Percentiles rank a stretch among this genome's conserved stretches.
phyloP scores from a whole-genome alignment of 2,797 vertebrate species.

The Heliangelus exortis region DNA sequence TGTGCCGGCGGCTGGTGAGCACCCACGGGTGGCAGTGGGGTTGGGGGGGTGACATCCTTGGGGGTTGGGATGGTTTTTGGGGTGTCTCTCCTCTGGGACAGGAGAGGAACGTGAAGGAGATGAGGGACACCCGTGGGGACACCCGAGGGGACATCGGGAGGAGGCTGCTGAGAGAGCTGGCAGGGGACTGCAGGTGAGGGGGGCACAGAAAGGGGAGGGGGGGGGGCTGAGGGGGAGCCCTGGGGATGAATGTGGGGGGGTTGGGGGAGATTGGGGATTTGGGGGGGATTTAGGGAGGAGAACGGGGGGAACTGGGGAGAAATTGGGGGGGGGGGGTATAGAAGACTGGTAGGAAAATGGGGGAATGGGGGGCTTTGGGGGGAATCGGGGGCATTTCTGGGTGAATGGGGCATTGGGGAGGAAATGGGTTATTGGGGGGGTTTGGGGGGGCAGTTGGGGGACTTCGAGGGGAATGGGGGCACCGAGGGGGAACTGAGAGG shows the following conservation, averaged over 20 bases:
- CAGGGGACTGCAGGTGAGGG: conserved; percentile 67
- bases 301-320: neutral
- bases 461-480: neutral
- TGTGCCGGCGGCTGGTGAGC: conserved; percentile 71
- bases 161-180: conserved; percentile 67
- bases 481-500: neutral
- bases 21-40: neutral
- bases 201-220: neutral
- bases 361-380: neutral
- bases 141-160: neutral
- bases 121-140: conserved; percentile 33
- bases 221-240: neutral
- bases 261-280: neutral
- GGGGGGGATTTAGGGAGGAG: neutral
- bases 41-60: too few relatives aligned
- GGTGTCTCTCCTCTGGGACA: neutral
- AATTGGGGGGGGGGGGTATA: neutral
- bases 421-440: too few relatives aligned
- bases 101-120: conserved; percentile 63
- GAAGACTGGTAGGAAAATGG: neutral
- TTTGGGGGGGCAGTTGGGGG: neutral
- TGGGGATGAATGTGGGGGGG: too few relatives aligned
- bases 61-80: neutral
- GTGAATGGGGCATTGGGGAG: neutral
- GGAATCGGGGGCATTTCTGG: too few relatives aligned